These are phyloP conservation scores for Cryptocephalus primarius DNA, from an alignment of 2,888 invertebrate species.

Conservation along the genomic window DNA sequence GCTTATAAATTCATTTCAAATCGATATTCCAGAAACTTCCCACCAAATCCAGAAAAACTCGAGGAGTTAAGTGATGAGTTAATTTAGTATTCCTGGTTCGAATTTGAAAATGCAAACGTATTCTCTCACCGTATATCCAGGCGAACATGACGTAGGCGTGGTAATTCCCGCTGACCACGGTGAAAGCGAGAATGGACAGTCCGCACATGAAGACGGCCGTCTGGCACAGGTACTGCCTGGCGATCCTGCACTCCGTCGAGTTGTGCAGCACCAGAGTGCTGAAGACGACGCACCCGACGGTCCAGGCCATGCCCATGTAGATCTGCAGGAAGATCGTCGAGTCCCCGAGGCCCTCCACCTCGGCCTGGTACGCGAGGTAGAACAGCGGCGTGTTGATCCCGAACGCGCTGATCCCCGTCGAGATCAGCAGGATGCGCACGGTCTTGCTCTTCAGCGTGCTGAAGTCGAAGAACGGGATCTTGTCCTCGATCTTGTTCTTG, in stretches of 20 bases:
- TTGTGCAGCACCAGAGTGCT: constrained; percentile 74
- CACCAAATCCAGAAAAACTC: too few relatives aligned
- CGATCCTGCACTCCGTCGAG: constrained; percentile 74
- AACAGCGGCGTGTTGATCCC: constrained; percentile 81
- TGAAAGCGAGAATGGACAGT: constrained; percentile 63
- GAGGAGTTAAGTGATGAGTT: too few relatives aligned
- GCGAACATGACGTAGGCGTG: constrained; percentile 70
- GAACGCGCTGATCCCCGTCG: constrained; percentile 68
- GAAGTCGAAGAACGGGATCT: constrained; percentile 78
- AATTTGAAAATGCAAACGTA: too few relatives aligned
- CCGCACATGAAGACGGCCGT: constrained; percentile 71
- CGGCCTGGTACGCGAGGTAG: constrained; percentile 69
- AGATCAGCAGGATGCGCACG: constrained; percentile 68
- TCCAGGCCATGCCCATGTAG: constrained; percentile 74
- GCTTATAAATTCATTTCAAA: too few relatives aligned
- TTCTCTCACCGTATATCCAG: constrained; percentile 60
- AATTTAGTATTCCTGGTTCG: too few relatives aligned
- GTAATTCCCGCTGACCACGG: constrained; percentile 65
- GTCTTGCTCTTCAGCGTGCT: constrained; percentile 76
- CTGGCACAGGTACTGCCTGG: constrained; percentile 74
- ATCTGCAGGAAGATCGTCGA: constrained; percentile 45
- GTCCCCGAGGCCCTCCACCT: constrained; percentile 52
- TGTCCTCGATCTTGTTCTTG: constrained; percentile 63
- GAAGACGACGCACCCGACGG: constrained; percentile 69
- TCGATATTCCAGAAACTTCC: too few relatives aligned